These are phyloP conservation scores for Helicoverpa armigera DNA, from an alignment of 1,140 invertebrate genomes.

Conservation along the genomic window DNA sequence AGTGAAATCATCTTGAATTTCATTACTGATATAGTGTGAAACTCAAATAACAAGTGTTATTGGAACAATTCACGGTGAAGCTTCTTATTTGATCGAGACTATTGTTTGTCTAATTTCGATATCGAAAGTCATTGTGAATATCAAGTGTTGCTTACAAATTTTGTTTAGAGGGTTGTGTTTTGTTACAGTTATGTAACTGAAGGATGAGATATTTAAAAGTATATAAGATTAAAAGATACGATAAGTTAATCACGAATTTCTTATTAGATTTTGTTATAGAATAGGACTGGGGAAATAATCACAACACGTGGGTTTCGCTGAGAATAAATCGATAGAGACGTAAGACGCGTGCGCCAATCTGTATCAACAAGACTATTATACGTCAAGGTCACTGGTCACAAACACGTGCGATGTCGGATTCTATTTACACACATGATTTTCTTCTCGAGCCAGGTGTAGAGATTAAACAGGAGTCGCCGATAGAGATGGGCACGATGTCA, in stretches of 20 bases:
- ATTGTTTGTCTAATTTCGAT: conserved; percentile 66
- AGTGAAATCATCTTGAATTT: conserved; percentile 30
- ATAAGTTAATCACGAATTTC: neutral
- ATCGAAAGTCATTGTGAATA: conserved; percentile 84
- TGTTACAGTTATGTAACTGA: conserved; percentile 80
- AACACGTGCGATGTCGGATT: conserved; percentile 87
- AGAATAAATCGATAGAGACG: conserved; percentile 84
- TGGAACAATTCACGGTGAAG: conserved; percentile 4
- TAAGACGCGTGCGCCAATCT: conserved; percentile 81
- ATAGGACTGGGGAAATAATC: conserved; percentile 34
- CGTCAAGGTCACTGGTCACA: conserved; percentile 81
- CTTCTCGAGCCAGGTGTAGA: conserved; percentile 85
- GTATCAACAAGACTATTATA: conserved; percentile 83
- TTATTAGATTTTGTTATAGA: conserved; percentile 5
- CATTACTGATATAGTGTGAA: conserved; percentile 38
- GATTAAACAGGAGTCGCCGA: conserved; percentile 86
- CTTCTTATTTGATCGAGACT: conserved; percentile 18
- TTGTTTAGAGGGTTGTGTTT: conserved; percentile 66
- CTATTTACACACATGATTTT: conserved; percentile 87
- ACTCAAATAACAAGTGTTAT: conserved; percentile 15
- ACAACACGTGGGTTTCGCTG: conserved; percentile 78
- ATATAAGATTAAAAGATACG: conserved; percentile 4
- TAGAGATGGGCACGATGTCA: conserved; percentile 80
- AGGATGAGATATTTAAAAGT: conserved; percentile 58
- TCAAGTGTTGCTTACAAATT: conserved; percentile 68